Evolutionary conservation across 2,113 vertebrate species (phyloP).

Genomic region (Myotis brandtii): DNA sequence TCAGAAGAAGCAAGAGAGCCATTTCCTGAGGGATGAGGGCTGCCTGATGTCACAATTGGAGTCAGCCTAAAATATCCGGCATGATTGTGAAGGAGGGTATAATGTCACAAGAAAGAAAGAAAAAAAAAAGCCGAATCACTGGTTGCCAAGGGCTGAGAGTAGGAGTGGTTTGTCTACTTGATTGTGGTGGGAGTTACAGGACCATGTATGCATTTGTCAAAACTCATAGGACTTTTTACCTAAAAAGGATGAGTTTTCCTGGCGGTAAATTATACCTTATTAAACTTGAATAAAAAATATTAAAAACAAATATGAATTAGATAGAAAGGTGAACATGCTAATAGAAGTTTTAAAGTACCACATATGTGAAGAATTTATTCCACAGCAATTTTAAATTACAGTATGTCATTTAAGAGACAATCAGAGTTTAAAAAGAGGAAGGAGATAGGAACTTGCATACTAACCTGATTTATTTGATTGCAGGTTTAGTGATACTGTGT

Average conservation of each 20-base stretch:
- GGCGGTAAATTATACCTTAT: background rate
- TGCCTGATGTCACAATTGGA: background rate
- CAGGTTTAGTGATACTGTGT: background rate
- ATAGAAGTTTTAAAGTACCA: background rate
- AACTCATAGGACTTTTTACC: background rate
- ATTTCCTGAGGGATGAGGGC: background rate
- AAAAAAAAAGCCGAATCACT: background rate
- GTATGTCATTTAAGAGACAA: background rate
- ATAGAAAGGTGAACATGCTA: background rate
- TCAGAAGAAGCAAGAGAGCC: background rate
- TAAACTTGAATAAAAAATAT: background rate
- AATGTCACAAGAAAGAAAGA: background rate
- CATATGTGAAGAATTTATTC: background rate
- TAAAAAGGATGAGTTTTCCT: background rate
- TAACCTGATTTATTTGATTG: background rate
- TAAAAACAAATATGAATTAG: background rate
- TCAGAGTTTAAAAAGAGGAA: background rate
- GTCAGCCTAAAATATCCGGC: background rate
- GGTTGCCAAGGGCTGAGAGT: background rate
- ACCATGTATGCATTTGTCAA: background rate
- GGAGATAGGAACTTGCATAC: background rate
- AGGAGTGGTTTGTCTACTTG: background rate
- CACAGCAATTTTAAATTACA: background rate
- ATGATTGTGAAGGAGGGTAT: background rate
- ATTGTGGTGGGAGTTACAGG: no score